These are phyloP conservation scores for Drosophila pandora DNA, from an alignment of 1,140 invertebrate species.

Conservation along the genomic window DNA sequence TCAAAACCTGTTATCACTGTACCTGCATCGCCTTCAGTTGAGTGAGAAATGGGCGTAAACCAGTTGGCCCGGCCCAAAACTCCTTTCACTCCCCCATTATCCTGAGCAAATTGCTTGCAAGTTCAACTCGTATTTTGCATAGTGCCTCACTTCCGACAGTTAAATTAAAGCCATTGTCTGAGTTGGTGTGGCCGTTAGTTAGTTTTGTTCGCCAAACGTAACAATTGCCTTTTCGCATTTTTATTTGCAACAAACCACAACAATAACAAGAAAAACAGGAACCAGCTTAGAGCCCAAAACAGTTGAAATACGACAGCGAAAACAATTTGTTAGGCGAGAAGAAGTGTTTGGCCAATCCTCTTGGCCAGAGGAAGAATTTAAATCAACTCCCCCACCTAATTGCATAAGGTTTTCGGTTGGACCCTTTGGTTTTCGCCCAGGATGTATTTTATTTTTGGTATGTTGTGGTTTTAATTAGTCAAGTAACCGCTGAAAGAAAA, in stretches of 20 bases:
- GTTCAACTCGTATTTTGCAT: conserved; percentile 82
- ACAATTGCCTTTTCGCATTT: conserved; percentile 69
- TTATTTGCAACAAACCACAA: conserved; percentile 66
- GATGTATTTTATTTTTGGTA: not conserved
- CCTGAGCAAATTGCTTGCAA: conserved; percentile 71
- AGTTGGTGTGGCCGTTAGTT: conserved; percentile 60
- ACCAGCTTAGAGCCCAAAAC: conserved; percentile 27
- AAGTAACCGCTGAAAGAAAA: conserved; percentile 46
- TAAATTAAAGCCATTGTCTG: conserved; percentile 83
- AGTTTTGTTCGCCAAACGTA: conserved; percentile 70
- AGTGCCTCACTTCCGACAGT: conserved; percentile 82
- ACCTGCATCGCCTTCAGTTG: conserved; percentile 15
- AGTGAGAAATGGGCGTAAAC: conserved; percentile 65
- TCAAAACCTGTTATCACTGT: not conserved
- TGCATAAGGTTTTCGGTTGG: conserved; percentile 28
- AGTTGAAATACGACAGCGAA: conserved; percentile 67
- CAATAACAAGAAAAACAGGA: conserved; percentile 28
- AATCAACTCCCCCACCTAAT: conserved; percentile 19
- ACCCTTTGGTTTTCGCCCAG: not conserved
- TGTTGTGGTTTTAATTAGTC: conserved; percentile 63
- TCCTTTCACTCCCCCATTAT: conserved; percentile 6
- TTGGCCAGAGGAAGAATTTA: conserved; percentile 17
- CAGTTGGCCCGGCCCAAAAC: conserved; percentile 13
- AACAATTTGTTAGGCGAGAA: conserved; percentile 73
- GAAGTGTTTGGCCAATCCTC: conserved; percentile 63